Base-by-base conservation (phyloP, 1,140 invertebrate genomes). In the Plutomurus gul region DNA sequence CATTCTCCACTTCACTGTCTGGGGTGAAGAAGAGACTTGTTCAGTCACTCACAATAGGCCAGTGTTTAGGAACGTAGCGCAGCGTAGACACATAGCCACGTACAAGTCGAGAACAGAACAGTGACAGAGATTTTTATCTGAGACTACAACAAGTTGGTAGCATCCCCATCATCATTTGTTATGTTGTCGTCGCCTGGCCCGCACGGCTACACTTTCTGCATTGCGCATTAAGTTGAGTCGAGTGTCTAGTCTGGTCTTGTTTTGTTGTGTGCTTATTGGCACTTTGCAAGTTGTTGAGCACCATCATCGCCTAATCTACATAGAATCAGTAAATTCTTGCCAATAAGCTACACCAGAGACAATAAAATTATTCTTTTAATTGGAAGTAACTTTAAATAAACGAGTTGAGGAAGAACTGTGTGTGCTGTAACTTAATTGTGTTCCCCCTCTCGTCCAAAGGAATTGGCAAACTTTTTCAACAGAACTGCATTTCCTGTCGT, bases 121-220 rank as follows among this genome's bases (percentile, higher is more conserved):
- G 56, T 65, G 27, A 30, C 56, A 65, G 4, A 65, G 56, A 65
- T 65, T 65, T 56, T 65, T 65, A 65, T 65, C 56, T 7, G 13
- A 16, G 10, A n/a, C 56, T 65, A 65, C 56, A 36, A 65, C 56
- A 65, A 65, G 27, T 65, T 33, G 27, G 7, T 65, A 65, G 16
- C 56, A 65, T 65, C 56, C 56, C 36, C 56, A 65, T 33, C 56
- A 65, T 65, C 56, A 65, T 65, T 65, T 65, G 16, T 65, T 65
- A 65, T 65, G 27, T 65, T 65, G 56, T 65, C 56, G 13, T 65
- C 56, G 11, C 13, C 30, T 65, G 56, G 56, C 56, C 36, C 36
- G 56, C 27, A 65, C 56, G 56, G 30, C 56, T 65, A 25, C 11
- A 33, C 25, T 65, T 51, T 51, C 47, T 51, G 27, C 5, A 13